These are phyloP conservation scores for Hypotaenidia philippensis DNA, from an alignment of 2,797 vertebrate genomes.

Conservation along the genomic window DNA sequence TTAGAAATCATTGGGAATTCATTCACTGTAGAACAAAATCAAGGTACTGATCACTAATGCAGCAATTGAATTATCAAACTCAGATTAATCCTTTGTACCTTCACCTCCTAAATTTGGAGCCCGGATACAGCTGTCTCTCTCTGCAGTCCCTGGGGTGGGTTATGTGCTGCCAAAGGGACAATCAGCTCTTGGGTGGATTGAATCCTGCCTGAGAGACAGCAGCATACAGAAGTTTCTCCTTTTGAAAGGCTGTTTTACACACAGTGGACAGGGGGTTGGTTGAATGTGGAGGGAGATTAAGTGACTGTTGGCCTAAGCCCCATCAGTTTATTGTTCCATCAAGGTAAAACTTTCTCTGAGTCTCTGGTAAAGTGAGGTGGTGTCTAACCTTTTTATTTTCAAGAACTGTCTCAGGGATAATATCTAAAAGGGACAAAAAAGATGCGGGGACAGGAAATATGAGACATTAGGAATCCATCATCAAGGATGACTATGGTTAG, in stretches of 20 bases:
- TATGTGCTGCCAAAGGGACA: not conserved
- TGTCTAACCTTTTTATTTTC: not conserved
- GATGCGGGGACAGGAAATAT: not conserved
- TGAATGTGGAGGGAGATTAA: not conserved
- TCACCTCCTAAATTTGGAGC: not conserved
- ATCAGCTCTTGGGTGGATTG: fast-evolving
- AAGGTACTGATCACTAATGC: not conserved
- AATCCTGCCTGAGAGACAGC: not conserved
- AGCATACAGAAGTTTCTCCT: not conserved
- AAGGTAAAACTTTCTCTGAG: not conserved
- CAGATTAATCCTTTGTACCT: not conserved
- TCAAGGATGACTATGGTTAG: not conserved
- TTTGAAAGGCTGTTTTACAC: not conserved
- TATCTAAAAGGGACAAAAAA: slow-evolving; percentile 2
- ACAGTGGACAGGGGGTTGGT: not conserved
- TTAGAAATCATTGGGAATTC: not conserved
- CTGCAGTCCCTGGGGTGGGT: not conserved
- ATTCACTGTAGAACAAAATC: not conserved
- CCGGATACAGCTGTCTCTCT: fast-evolving
- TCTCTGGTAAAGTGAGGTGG: not conserved
- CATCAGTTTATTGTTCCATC: not conserved
- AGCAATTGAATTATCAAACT: not conserved
- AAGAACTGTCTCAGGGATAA: not conserved
- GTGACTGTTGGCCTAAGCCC: not conserved
- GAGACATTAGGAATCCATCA: not conserved